Conservation (phyloP, 2,797 vertebrate genomes). For the Saguinus oedipus region DNA sequence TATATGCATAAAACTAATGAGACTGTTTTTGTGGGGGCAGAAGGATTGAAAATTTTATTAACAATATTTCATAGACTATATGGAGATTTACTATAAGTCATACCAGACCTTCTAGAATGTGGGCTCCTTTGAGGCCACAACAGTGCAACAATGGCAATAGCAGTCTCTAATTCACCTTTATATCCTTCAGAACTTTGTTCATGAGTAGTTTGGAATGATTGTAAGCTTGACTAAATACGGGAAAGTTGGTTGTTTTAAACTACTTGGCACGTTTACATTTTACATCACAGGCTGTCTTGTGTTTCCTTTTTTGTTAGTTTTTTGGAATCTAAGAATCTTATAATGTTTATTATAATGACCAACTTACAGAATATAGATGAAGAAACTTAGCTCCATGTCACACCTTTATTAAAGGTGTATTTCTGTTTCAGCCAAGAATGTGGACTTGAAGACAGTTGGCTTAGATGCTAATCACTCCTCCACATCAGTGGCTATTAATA, state of each 20-base stretch:
- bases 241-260: neutral
- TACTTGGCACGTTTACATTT: neutral
- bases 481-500: neutral
- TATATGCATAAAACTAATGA: neutral
- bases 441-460: neutral
- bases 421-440: neutral
- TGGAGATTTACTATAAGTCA: neutral
- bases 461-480: neutral
- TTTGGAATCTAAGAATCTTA: neutral
- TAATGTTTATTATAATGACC: neutral
- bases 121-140: neutral
- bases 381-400: neutral
- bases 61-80: neutral
- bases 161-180: neutral
- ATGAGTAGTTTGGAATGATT: neutral
- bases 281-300: neutral
- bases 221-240: neutral
- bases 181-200: neutral
- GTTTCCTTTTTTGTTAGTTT: neutral
- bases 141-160: rapidly evolving
- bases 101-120: neutral
- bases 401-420: neutral
- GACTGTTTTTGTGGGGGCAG: neutral
- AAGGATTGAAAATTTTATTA: neutral
- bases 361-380: neutral